Percentiles rank a stretch among this genome's conserved stretches.
These are phyloP conservation scores for Halisarca cf. caerulea DNA, from an alignment of 37 sponge, comb jelly and placozoan species.

Conservation along the genomic window DNA sequence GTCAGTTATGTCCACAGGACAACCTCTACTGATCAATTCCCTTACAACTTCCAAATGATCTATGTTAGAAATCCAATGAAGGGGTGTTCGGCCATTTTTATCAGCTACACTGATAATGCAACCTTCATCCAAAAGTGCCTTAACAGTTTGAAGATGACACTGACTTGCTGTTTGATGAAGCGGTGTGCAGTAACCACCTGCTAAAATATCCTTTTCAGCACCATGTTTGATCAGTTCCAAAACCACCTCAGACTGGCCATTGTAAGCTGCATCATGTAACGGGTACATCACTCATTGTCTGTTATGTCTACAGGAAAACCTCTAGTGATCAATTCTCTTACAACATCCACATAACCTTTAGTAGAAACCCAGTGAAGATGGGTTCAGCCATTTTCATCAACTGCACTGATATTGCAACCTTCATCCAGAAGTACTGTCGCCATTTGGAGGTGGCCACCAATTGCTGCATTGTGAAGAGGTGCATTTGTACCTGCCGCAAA, in stretches of 20 bases:
- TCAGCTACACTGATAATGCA: not conserved
- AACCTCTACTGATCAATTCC: not conserved
- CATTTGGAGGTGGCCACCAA: no score
- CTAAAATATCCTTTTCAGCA: not conserved
- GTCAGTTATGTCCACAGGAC: not conserved
- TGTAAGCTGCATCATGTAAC: not conserved
- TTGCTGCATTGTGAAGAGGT: no score
- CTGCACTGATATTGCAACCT: no score
- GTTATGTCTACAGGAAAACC: not conserved
- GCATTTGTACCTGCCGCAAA: no score
- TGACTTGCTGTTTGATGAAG: not conserved
- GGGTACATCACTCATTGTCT: not conserved
- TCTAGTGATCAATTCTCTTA: no score
- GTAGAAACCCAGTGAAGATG: no score
- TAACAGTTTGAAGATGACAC: not conserved
- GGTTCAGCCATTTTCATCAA: no score
- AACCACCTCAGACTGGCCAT: not conserved
- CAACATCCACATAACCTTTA: no score
- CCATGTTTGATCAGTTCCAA: not conserved
- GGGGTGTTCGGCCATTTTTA: not conserved
- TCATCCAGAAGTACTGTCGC: no score
- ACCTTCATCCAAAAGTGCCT: conserved; percentile 1
- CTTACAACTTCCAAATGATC: not conserved
- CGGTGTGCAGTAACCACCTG: not conserved
- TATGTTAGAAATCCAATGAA: not conserved